Evolutionary conservation across 2,113 vertebrate genomes (phyloP), one percentile per base, ranked within the genome.

Genomic region (Peromyscus polionotus): DNA sequence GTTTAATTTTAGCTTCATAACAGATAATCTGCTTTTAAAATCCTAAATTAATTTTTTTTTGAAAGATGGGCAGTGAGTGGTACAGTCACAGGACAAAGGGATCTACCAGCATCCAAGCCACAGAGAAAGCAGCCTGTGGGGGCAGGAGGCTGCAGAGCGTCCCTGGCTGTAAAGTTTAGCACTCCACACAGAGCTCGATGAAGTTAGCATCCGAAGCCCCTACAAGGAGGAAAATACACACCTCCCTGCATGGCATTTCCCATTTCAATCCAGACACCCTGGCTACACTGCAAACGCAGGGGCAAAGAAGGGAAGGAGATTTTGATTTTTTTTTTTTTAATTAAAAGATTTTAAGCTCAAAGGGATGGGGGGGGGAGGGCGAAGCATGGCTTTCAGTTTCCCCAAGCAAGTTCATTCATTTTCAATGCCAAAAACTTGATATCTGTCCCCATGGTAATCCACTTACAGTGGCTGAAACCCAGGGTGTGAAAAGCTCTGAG

Each of bases 401-500:
- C 93, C 76, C 33, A 45, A 48, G 36, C 8, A 42, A 91, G 57
- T 61, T 36, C 67, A 54, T 92, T 91, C 65, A 24, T 93, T 88
- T 92, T 24, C 81, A 63, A 0, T 1, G 84, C 77, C 45, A 48
- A 96, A 95, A 95, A 79, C 79, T 36, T 48, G 63, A 24, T 42
- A 33, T 36, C 7, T 5, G 7, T 75, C 88, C 84, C 42, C 24
- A 14, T 5, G 31, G 85, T 72, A 93, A 95, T 92, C 94, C 81
- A 72, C 88, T 94, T 67, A 63, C 88, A 16, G 28, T 39, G 80
- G 90, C 11, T 63, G 88, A 95, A 90, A 95, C 24, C 54, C 0
- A 2, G 95, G 75, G 91, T 92, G 85, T 57, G 72, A 63, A 95
- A 88, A 96, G 92, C 67, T 95, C 88, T 88, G 65, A 89, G 79